phyloP scores from a whole-genome alignment of 1,140 invertebrate genomes.

The Caenorhabditis elegans region WBcel235 BX284605.5:19001001-19001500 shows the following conservation, averaged over 20 bases:
- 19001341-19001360: constrained; percentile 56
- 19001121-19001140: background rate
- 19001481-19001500: constrained; percentile 52
- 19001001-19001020: background rate
- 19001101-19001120: constrained; percentile 58
- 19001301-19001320: no score
- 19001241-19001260: no score
- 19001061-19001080: constrained; percentile 60
- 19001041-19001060: constrained; percentile 49
- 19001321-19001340: constrained; percentile 43
- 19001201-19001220: background rate
- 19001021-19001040: background rate
- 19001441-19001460: constrained; percentile 54
- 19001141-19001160: no score
- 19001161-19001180: background rate
- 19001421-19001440: constrained; percentile 59
- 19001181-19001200: background rate
- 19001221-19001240: background rate
- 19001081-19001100: constrained; percentile 57
- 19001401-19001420: constrained; percentile 58
- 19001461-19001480: constrained; percentile 55
- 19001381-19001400: constrained; percentile 52
- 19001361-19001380: constrained; percentile 52
- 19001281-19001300: no score
- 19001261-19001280: no score